A percentile compares a stretch with the other conserved stretches of the same genome.
Evolutionary conservation across 2,797 vertebrate genomes (phyloP).

Genomic region (Masticophis lateralis): DNA sequence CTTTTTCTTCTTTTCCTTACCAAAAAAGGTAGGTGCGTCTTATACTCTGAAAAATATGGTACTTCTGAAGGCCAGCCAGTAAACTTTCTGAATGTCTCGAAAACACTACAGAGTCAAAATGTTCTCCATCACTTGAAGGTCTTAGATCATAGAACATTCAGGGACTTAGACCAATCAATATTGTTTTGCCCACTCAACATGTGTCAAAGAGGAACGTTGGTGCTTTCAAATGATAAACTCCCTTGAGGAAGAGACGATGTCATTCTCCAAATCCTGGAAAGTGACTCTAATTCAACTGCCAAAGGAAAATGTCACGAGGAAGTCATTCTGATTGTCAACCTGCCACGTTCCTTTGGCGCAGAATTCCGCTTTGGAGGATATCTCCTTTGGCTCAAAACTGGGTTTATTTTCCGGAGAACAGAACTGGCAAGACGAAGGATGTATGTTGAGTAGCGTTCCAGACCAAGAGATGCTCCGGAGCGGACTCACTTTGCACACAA

Average conservation of each 20-base stretch:
- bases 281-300: neutral
- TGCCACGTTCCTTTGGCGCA: neutral
- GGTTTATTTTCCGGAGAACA: neutral
- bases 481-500: neutral
- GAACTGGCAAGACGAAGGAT: neutral
- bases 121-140: neutral
- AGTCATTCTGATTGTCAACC: neutral
- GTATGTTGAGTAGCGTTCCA: neutral
- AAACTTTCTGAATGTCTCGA: neutral
- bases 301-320: slow-evolving; percentile 5
- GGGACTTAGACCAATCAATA: neutral
- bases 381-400: neutral
- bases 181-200: neutral
- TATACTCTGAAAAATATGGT: too few species aligned
- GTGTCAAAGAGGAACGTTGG: neutral
- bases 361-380: neutral
- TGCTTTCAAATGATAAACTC: neutral
- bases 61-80: neutral
- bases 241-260: neutral
- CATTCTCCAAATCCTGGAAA: neutral
- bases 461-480: neutral
- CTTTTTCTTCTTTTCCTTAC: too few species aligned
- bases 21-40: too few species aligned
- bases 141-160: neutral
- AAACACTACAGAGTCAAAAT: neutral